Base-by-base conservation (phyloP, 2,888 invertebrate genomes). In the Macrostomum cliftonense region DNA sequence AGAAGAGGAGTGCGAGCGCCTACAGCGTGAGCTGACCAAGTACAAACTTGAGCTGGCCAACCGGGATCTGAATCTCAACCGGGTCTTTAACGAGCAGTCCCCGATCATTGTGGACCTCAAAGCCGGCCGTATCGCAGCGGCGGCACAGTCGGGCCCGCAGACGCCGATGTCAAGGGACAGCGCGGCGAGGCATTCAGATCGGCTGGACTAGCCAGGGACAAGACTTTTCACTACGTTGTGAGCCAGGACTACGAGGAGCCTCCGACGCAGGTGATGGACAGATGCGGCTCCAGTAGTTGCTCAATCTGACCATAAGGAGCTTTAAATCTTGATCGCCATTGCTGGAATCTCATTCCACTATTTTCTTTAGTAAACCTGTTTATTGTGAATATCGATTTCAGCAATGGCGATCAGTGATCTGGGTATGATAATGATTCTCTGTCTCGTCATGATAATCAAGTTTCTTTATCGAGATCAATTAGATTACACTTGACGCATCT, bases 41-140 rank as follows among this genome's bases (percentile, higher is more conserved):
- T 67, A 66, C 50, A 56, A 61, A 17, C 58, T 66, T 52, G 67
- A 67, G 44, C 57, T 67, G 12, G 59, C 57, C 46, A 67, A 67
- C 54, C 47, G 67, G 20, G 67, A 67, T 46, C 53, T 53, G 42
- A 67, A 66, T 53, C 67, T 66, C 52, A 67, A 65, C 56, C 57
- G 65, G 40, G 60, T 66, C 58, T 67, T 67, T 54, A 59, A 59
- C 1, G 62, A 64, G 2, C 55, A 58, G 39, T 58, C 61, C 19
- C 63, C 63, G 1, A 51, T 65, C 16, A 51, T 62, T 12, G 57
- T 66, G 9, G 62, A 65, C 49, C 57, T 56, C 7, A 54, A 55
- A 38, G 39, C 47, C 12, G 44, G 44, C 14, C 28, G 19, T 11
- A 14, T 20, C 28, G 28, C 17, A 28, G 19, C 28, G 28, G 28